Evolutionary conservation across 1,140 invertebrate species (phyloP).

Genomic region (Sarcophaga peregrina): DNA sequence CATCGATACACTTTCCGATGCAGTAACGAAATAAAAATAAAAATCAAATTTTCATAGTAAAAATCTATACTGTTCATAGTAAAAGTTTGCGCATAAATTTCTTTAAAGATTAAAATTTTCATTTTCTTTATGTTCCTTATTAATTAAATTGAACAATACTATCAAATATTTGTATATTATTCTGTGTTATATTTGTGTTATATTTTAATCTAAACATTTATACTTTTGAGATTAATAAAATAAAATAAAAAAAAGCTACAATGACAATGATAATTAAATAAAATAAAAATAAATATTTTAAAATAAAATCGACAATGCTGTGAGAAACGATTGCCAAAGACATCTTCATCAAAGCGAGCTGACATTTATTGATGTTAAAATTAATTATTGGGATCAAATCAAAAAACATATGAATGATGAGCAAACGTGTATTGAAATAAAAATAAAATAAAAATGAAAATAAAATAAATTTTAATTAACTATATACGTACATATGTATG

Average conservation of each 20-base stretch:
- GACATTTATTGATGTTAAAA: conserved; percentile 20
- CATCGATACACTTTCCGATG: no score
- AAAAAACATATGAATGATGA: background rate
- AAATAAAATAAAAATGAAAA: background rate
- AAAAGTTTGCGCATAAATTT: no score
- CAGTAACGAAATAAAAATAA: no score
- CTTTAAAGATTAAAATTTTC: no score
- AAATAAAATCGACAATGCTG: background rate
- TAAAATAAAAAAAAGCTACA: background rate
- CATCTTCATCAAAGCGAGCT: conserved; percentile 12
- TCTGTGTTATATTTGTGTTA: no score
- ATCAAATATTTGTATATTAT: no score
- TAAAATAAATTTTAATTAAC: background rate
- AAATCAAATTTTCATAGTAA: no score
- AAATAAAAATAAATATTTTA: background rate
- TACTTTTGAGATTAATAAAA: no score
- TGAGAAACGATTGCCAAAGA: background rate
- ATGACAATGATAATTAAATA: background rate
- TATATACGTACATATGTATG: background rate
- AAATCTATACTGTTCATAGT: no score
- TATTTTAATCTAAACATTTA: no score
- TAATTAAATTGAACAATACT: no score
- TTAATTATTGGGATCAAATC: conserved; percentile 11
- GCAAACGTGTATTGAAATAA: background rate
- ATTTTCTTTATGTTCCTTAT: no score